Conservation (phyloP, 2,113 vertebrate genomes). For the Gavia stellata region DNA sequence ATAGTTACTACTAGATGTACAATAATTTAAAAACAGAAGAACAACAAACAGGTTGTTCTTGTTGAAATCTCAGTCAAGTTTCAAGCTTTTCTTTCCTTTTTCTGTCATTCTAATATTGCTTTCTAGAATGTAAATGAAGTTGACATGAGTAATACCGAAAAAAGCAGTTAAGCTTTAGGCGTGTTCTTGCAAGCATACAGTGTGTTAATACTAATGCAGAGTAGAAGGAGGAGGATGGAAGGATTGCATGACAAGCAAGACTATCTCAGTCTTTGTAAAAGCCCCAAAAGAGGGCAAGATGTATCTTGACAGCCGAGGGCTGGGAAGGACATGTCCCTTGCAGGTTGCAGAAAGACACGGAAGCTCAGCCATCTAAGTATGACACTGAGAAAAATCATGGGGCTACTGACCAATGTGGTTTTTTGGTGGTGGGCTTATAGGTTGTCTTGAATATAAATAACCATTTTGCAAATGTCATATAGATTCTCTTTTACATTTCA, state of each 20-base stretch:
- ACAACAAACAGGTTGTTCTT: background rate
- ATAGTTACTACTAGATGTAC: background rate
- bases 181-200: background rate
- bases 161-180: background rate
- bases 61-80: background rate
- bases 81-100: background rate
- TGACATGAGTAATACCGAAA: background rate
- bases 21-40: background rate
- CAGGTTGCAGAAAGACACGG: background rate
- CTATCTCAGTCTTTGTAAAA: background rate
- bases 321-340: fast-evolving
- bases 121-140: background rate
- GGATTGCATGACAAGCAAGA: background rate
- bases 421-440: background rate
- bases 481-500: background rate
- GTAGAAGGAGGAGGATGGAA: background rate
- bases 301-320: background rate
- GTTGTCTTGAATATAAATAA: background rate
- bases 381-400: background rate
- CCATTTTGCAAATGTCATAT: background rate
- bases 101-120: background rate
- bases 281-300: background rate
- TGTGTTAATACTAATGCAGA: background rate
- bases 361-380: background rate
- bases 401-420: no score